These are phyloP conservation scores for Nephila pilipes DNA, from an alignment of 1,140 invertebrate genomes.

Conservation along the genomic window DNA sequence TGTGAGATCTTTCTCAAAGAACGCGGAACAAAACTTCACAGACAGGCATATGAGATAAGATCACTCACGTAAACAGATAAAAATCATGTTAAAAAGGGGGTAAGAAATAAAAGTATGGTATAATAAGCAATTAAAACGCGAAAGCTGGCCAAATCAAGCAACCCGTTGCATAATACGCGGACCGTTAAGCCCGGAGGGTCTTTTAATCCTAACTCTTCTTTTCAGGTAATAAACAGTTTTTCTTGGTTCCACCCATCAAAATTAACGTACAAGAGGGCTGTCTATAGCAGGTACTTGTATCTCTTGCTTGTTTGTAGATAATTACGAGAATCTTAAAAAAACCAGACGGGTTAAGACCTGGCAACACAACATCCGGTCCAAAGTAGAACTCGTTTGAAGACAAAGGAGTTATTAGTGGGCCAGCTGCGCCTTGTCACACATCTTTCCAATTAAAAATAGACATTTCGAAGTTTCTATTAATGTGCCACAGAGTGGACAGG, in stretches of 20 bases:
- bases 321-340: not conserved
- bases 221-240: conserved; percentile 27
- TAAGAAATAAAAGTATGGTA: not conserved
- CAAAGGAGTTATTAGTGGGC: conserved; percentile 41
- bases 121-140: conserved; percentile 44
- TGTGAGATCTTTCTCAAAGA: not conserved
- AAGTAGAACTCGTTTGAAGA: conserved; percentile 13
- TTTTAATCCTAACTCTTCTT: not conserved
- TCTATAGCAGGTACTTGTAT: not conserved
- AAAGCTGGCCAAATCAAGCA: conserved; percentile 33
- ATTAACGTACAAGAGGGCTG: not conserved
- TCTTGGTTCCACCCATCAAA: not conserved
- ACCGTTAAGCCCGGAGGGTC: conserved; percentile 34
- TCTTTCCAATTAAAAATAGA: conserved; percentile 24
- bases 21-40: not conserved
- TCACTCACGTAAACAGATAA: not conserved
- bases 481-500: not conserved
- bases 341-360: not conserved
- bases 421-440: conserved; percentile 31
- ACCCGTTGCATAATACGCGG: not conserved
- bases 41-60: not conserved
- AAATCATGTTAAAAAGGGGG: not conserved
- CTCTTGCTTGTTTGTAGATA: not conserved
- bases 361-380: conserved; percentile 13
- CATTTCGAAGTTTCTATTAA: not conserved